Evolutionary conservation across 2,797 vertebrate genomes (phyloP).

Genomic region (Clarias laeviceps): DNA sequence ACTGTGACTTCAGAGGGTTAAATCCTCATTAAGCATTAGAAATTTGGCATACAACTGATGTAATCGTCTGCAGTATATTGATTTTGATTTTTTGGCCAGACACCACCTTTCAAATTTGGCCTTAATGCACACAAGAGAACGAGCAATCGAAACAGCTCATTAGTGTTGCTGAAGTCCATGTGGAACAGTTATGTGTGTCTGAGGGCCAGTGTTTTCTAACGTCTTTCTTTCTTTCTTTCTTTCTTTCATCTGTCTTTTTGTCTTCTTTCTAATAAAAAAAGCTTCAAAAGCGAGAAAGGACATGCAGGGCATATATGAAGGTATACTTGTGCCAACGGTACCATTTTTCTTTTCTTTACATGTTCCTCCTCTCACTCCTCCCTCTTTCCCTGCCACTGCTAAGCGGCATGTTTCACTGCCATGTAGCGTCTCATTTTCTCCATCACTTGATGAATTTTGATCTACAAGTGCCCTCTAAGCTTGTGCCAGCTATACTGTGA

Average conservation of each 20-base stretch:
- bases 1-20: conserved; percentile 25
- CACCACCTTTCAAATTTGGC: conserved; percentile 28
- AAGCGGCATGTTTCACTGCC: conserved; percentile 80
- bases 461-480: conserved; percentile 67
- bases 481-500: conserved; percentile 60
- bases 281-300: conserved; percentile 99
- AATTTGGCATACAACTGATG: conserved; percentile 3
- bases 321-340: conserved; percentile 87
- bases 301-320: conserved; percentile 99
- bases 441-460: conserved; percentile 55
- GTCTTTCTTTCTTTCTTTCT: conserved; percentile 68
- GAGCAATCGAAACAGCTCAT: conserved; percentile 8
- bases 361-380: conserved; percentile 74
- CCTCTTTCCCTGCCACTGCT: conserved; percentile 75
- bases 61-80: conserved; percentile 12
- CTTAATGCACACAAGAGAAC: conserved; percentile 19
- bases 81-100: conserved; percentile 34
- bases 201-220: conserved; percentile 69
- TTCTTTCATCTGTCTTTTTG: conserved; percentile 71
- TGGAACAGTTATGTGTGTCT: conserved; percentile 43
- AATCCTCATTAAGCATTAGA: conserved; percentile 12
- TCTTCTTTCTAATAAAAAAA: conserved; percentile 76
- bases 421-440: conserved; percentile 56
- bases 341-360: conserved; percentile 74
- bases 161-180: conserved; percentile 30